Conservation (phyloP, 2,113 vertebrate genomes). For the Cheilinus undulatus region DNA sequence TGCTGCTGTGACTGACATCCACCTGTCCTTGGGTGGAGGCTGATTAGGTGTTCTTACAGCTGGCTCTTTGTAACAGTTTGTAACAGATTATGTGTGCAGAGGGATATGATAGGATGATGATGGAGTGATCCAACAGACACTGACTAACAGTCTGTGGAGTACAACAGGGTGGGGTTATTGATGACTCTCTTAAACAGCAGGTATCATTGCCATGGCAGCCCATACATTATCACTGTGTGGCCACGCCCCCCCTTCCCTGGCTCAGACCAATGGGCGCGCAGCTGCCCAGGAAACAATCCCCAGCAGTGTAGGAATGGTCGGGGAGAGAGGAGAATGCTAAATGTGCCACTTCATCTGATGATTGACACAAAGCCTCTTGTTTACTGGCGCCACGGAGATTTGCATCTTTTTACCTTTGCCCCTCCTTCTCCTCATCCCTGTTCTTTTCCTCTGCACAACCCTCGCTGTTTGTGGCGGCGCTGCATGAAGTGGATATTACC, state of each 20-base stretch:
- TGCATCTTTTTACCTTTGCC: constrained; percentile 76
- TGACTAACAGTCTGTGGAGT: constrained; percentile 61
- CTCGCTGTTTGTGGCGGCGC: constrained; percentile 55
- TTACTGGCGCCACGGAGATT: constrained; percentile 75
- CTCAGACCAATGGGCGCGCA: constrained; percentile 62
- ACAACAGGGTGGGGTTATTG: constrained; percentile 75
- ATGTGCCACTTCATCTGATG: constrained; percentile 74
- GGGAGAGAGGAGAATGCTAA: constrained; percentile 65
- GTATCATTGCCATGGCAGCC: constrained; percentile 78
- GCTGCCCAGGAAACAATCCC: constrained; percentile 69
- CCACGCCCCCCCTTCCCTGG: constrained; percentile 40
- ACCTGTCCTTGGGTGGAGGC: constrained; percentile 61
- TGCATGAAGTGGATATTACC: constrained; percentile 79
- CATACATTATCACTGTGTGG: constrained; percentile 61
- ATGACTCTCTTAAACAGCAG: constrained; percentile 72
- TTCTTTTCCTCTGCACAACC: constrained; percentile 52
- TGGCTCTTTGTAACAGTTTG: constrained; percentile 46
- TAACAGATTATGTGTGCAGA: constrained; percentile 56
- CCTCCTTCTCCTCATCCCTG: constrained; percentile 59
- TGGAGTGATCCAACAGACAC: constrained; percentile 64
- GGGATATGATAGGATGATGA: constrained; percentile 67
- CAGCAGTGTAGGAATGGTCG: constrained; percentile 46
- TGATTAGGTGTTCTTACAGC: constrained; percentile 57
- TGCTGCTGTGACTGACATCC: constrained; percentile 52
- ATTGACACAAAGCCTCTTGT: constrained; percentile 82